Evolutionary conservation across 2,113 vertebrate species (phyloP).

Genomic region (Ictalurus punctatus): DNA sequence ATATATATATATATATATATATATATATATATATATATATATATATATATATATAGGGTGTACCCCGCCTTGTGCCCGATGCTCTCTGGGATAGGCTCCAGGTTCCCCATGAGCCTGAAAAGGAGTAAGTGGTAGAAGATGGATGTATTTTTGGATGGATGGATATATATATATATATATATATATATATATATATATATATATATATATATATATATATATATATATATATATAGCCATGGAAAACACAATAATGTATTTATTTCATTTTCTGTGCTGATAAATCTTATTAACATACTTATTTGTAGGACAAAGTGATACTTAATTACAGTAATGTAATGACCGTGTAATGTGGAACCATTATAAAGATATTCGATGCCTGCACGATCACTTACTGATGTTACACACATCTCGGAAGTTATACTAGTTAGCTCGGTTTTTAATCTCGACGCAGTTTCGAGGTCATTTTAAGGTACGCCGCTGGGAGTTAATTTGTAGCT

Average conservation of each 20-base stretch:
- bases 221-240: too few species aligned
- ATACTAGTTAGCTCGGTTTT: not conserved
- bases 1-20: too few species aligned
- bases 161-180: too few species aligned
- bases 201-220: too few species aligned
- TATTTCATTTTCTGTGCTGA: not conserved
- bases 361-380: not conserved
- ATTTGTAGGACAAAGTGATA: not conserved
- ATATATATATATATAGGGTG: too few species aligned
- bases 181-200: too few species aligned
- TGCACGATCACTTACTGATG: slow-evolving; percentile 6
- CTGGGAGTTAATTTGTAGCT: not conserved
- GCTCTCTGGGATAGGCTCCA: too few species aligned
- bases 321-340: not conserved
- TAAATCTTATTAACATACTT: not conserved
- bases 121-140: too few species aligned
- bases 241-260: not conserved
- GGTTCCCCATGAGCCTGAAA: too few species aligned
- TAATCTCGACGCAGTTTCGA: not conserved
- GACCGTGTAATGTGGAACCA: not conserved
- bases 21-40: too few species aligned
- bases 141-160: too few species aligned
- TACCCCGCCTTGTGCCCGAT: too few species aligned
- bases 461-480: not conserved
- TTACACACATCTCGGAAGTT: not conserved